phyloP scores from a whole-genome alignment of 2,888 invertebrate species.

The Nemoura dubitans region DNA sequence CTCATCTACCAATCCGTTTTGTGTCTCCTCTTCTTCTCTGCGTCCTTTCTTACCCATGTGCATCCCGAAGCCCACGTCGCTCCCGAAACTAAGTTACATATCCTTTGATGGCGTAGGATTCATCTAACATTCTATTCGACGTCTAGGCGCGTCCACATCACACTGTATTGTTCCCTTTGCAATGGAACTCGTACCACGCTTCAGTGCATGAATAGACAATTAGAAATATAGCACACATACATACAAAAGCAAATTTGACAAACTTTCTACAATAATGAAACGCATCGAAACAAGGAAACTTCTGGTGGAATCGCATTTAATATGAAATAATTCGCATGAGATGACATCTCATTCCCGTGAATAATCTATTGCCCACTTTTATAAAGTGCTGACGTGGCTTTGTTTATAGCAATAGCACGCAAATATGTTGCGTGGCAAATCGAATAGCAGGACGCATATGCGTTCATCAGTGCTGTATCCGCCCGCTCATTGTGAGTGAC shows the following conservation, averaged over 20 bases:
- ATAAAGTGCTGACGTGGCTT: too few relatives aligned
- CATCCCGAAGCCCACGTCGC: background rate
- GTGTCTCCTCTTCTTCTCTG: slow-evolving; percentile 31
- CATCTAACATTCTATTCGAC: slow-evolving; percentile 34
- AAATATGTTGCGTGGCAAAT: too few relatives aligned
- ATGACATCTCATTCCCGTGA: background rate
- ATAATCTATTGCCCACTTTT: background rate
- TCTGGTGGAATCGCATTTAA: background rate
- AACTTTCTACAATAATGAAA: background rate
- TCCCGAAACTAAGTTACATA: slow-evolving; percentile 40
- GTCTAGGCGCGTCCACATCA: slow-evolving; percentile 16
- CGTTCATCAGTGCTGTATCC: too few relatives aligned
- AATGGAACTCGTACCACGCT: background rate
- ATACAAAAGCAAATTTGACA: slow-evolving; percentile 12
- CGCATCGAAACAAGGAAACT: slow-evolving; percentile 4
- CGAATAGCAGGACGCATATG: too few relatives aligned
- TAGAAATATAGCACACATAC: slow-evolving; percentile 1
- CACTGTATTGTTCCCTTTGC: slow-evolving; percentile 24
- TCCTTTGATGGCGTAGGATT: slow-evolving; percentile 40
- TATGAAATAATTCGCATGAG: background rate
- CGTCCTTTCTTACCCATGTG: slow-evolving; percentile 27
- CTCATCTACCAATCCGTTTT: slow-evolving; percentile 43
- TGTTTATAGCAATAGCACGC: too few relatives aligned
- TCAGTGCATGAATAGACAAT: slow-evolving; percentile 22
- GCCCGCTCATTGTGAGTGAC: too few relatives aligned